These are phyloP conservation scores for Eledona agricola DNA, from an alignment of 2,888 invertebrate species.

Conservation along the genomic window DNA sequence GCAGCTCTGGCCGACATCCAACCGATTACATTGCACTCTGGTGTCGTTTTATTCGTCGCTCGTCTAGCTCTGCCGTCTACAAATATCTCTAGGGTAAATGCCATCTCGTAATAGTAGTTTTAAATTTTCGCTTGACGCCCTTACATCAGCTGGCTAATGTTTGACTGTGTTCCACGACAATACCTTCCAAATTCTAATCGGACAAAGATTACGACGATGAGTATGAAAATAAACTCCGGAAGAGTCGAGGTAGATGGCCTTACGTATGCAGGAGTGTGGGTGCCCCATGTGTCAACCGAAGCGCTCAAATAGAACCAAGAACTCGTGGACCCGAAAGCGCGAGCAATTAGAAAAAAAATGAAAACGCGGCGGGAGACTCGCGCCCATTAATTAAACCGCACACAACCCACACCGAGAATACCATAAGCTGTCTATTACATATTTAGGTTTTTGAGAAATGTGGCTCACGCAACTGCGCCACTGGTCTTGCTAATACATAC, in stretches of 20 bases:
- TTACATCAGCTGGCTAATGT: too few relatives aligned
- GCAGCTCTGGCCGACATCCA: conserved; percentile 59
- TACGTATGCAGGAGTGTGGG: conserved; percentile 40
- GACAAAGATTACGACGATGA: too few relatives aligned
- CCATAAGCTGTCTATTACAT: conserved; percentile 20
- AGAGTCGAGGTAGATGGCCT: conserved; percentile 55
- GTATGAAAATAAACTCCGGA: conserved; percentile 59
- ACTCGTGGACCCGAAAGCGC: background rate
- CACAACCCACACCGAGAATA: conserved; percentile 17
- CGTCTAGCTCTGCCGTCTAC: conserved; percentile 57
- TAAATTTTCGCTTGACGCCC: too few relatives aligned
- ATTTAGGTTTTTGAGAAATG: conserved; percentile 17
- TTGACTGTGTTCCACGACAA: conserved; percentile 13
- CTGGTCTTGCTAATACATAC: conserved; percentile 31
- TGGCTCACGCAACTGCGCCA: conserved; percentile 27
- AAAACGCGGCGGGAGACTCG: conserved; percentile 26
- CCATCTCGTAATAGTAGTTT: conserved; percentile 56
- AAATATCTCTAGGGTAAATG: conserved; percentile 62
- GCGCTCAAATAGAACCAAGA: conserved; percentile 5
- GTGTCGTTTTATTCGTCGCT: conserved; percentile 46
- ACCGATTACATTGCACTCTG: conserved; percentile 54
- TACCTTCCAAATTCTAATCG: too few relatives aligned
- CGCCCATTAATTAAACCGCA: too few relatives aligned
- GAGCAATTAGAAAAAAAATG: conserved; percentile 26
- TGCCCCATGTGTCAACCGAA: conserved; percentile 40